A percentile compares a stretch with the other conserved stretches of the same genome.
Evolutionary conservation across 1,140 invertebrate species (phyloP).

Genomic region (Potamilus streckersoni): DNA sequence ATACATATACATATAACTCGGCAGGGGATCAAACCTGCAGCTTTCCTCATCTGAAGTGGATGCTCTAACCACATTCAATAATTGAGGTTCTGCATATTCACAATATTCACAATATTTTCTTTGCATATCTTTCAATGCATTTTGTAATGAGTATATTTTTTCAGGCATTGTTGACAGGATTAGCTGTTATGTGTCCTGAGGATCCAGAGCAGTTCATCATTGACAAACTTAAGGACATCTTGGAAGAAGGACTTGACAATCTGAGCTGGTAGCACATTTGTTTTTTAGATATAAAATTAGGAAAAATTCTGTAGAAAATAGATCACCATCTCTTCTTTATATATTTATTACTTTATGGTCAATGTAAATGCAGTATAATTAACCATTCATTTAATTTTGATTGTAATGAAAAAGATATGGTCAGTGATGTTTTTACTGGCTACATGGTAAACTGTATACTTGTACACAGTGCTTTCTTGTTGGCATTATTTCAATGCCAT

Average conservation of each 20-base stretch:
- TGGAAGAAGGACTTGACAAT: conserved; percentile 49
- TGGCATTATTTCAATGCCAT: too few relatives aligned
- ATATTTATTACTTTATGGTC: background rate
- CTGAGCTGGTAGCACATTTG: conserved; percentile 55
- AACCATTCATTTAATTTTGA: too few relatives aligned
- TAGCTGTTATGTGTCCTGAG: conserved; percentile 64
- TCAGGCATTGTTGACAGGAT: conserved; percentile 61
- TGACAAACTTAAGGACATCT: conserved; percentile 54
- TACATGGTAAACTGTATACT: too few relatives aligned
- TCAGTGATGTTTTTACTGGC: too few relatives aligned
- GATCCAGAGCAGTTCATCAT: conserved; percentile 64
- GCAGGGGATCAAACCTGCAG: too few relatives aligned
- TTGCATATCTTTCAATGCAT: conserved; percentile 4
- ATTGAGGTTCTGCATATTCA: too few relatives aligned
- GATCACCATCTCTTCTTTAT: background rate
- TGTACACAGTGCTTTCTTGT: too few relatives aligned
- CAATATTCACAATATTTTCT: background rate
- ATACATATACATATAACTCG: too few relatives aligned
- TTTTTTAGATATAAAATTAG: background rate
- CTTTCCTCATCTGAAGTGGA: too few relatives aligned
- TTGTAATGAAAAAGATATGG: too few relatives aligned
- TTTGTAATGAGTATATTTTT: conserved; percentile 16
- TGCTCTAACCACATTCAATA: too few relatives aligned
- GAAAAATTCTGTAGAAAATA: background rate
- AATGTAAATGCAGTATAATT: too few relatives aligned